These are phyloP conservation scores for Struthio camelus DNA, from an alignment of 2,113 vertebrate genomes.

Conservation along the genomic window DNA sequence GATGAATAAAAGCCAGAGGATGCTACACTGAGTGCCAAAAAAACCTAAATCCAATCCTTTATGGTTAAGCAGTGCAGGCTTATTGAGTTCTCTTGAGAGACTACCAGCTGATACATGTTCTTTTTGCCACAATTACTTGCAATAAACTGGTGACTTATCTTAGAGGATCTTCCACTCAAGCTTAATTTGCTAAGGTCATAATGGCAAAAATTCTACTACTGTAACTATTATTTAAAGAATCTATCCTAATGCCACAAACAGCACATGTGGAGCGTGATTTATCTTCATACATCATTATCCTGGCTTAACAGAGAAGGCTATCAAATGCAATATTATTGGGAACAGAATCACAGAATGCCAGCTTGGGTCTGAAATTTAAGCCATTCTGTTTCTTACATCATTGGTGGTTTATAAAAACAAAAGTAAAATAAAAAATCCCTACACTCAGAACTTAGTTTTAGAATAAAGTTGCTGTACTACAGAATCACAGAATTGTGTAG, in stretches of 20 bases:
- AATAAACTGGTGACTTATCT: background rate
- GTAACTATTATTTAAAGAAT: background rate
- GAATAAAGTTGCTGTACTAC: too few relatives aligned
- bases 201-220: background rate
- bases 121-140: background rate
- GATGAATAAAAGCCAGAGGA: background rate
- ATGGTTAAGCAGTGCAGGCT: background rate
- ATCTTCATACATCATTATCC: background rate
- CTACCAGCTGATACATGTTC: background rate
- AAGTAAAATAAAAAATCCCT: too few relatives aligned
- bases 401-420: too few relatives aligned
- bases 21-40: background rate
- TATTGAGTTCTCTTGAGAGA: background rate
- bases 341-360: too few relatives aligned
- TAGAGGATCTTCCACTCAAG: background rate
- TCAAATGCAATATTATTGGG: background rate
- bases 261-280: background rate
- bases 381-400: too few relatives aligned
- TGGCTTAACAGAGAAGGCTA: background rate
- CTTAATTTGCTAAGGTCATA: background rate
- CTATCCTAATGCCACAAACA: background rate
- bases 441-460: too few relatives aligned
- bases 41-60: background rate
- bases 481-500: too few relatives aligned
- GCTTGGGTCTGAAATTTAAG: too few relatives aligned